Evolutionary conservation across 1,140 invertebrate genomes (phyloP).

Genomic region (Zaprionus lachaisei): DNA sequence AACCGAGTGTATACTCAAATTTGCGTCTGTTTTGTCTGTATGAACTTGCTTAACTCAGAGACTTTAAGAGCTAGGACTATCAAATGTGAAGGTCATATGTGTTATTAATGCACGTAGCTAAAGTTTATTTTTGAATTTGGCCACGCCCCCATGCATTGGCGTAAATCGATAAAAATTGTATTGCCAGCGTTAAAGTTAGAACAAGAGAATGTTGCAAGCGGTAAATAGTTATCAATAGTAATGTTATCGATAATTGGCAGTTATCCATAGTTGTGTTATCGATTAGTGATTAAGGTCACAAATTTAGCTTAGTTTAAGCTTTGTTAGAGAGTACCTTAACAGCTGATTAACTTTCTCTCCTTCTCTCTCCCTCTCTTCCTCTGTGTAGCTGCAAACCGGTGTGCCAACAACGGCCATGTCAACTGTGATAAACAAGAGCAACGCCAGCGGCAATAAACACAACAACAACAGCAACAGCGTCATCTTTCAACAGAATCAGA

Average conservation of each 20-base stretch:
- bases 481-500: conserved; percentile 20
- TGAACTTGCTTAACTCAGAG: too few species aligned
- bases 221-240: background rate
- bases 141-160: too few species aligned
- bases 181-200: background rate
- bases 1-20: too few species aligned
- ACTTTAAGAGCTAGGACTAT: too few species aligned
- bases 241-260: background rate
- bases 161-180: too few species aligned
- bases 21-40: too few species aligned
- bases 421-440: conserved; percentile 74
- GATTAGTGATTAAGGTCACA: background rate
- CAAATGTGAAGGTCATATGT: too few species aligned
- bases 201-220: background rate
- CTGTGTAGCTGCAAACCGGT: conserved; percentile 25
- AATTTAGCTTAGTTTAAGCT: background rate
- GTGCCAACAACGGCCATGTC: conserved; percentile 45
- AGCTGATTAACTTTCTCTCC: too few species aligned
- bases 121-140: too few species aligned
- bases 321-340: too few species aligned
- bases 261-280: background rate
- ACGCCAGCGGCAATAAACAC: conserved; percentile 39
- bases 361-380: background rate
- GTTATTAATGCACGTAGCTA: too few species aligned
- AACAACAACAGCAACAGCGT: conserved; percentile 28